phyloP scores from a whole-genome alignment of 2,888 invertebrate species.

The Limnephilus rhombicus region DNA sequence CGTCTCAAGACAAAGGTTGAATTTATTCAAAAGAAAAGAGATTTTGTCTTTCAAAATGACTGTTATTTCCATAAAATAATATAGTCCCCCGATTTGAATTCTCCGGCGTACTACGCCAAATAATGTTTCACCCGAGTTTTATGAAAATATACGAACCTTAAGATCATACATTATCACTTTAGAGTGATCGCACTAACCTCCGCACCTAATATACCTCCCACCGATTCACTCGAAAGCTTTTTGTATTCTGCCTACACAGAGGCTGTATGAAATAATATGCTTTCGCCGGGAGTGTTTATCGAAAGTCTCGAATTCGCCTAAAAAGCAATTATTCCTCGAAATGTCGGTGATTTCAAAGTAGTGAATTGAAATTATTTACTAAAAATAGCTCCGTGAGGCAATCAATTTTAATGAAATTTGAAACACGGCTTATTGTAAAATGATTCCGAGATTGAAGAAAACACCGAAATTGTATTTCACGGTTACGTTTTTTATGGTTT shows the following conservation, averaged over 20 bases:
- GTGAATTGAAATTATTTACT: not conserved
- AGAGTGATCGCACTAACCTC: not conserved
- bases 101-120: not conserved
- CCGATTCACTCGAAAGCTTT: not conserved
- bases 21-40: slow-evolving; percentile 47
- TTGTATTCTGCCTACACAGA: not conserved
- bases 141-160: slow-evolving; percentile 30
- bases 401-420: not conserved
- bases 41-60: slow-evolving; percentile 45
- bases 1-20: slow-evolving; percentile 48
- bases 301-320: not conserved
- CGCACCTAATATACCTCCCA: not conserved
- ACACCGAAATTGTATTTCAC: not conserved
- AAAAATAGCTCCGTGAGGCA: not conserved
- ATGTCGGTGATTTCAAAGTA: not conserved
- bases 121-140: slow-evolving; percentile 29
- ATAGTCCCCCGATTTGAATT: slow-evolving; percentile 34
- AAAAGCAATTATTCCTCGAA: not conserved
- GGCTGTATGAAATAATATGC: not conserved
- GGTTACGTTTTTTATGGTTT: not conserved
- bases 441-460: not conserved
- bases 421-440: not conserved
- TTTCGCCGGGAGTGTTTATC: not conserved
- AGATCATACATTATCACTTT: slow-evolving; percentile 28
- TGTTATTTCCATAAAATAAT: slow-evolving; percentile 43